Base-by-base conservation (phyloP, 2,113 vertebrate species). In the Corapipo altera region DNA sequence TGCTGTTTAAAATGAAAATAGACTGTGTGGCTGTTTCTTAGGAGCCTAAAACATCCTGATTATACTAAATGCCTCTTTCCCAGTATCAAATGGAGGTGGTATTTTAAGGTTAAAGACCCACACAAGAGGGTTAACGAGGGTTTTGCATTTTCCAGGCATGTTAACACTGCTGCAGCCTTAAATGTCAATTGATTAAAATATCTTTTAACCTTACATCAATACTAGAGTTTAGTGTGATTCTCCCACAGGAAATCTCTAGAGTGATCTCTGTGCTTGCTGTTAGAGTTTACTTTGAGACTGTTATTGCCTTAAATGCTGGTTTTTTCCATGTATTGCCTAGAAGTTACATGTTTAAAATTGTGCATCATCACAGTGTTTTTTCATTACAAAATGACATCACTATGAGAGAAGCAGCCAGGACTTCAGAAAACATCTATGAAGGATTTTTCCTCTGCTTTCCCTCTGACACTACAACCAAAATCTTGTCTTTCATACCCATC, bases 141-240 rank as follows among this genome's bases (percentile, higher is more conserved):
- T 74, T 70, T 94, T 96, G 88, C 66, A 43, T 97, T 97, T 97
- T 94, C 77, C 61, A 58, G 88, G 57, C 82, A 71, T 37, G 39
- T 73, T 52, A 76, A 81, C 71, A 92, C 91, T 80, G 72, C 85
- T 95, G 51, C 76, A 80, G 88, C 91, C 95, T 96, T 94, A 97
- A 96, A 92, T 95, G 96, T 91, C 90, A 95, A 97, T 97, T 97
- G 94, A 97, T 97, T 96, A 54, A 67, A 94, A 66, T 96, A 82
- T 97, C 83, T 82, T 93, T 96, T 97, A 96, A 95, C 91, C 89
- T 91, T 33, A 37, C 44, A 19, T 97, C 96, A 96, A 96, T 97
- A 95, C 66, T 51, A 76, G 85, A 87, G 83, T 91, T 97, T 93
- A 82, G 81, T 74, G 30, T 91, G 61, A 85, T 67, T 91, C 92